A percentile compares a stretch with the other conserved stretches of the same genome.
Evolutionary conservation across 2,113 vertebrate species (phyloP).

Genomic region (Sebastes fasciatus): DNA sequence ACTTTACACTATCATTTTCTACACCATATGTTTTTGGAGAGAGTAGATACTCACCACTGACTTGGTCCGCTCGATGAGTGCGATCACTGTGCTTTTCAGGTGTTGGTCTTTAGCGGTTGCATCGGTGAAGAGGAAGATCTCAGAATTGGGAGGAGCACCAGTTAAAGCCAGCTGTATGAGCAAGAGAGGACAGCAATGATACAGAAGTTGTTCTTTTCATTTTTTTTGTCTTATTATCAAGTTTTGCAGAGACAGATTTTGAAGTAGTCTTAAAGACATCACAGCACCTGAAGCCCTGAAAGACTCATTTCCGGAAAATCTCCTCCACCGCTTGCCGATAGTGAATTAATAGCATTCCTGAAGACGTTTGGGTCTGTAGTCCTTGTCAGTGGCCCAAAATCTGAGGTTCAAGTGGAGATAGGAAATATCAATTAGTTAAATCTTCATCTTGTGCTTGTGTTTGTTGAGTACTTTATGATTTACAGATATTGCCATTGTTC

Average conservation of each 20-base stretch:
- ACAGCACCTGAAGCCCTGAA: conserved; percentile 69
- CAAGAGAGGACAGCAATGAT: not conserved
- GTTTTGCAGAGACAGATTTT: not conserved
- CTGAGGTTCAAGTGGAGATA: conserved; percentile 33
- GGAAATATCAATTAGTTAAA: not conserved
- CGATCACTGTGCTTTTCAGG: conserved; percentile 60
- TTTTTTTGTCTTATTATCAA: not conserved
- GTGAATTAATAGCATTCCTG: conserved; percentile 19
- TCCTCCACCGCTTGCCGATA: conserved; percentile 54
- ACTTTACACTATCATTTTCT: not conserved
- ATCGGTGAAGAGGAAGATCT: conserved; percentile 82
- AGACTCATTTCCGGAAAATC: conserved; percentile 61
- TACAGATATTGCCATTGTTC: not conserved
- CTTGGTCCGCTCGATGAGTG: conserved; percentile 70
- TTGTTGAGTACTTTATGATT: not conserved
- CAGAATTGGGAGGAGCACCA: conserved; percentile 58
- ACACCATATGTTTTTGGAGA: not conserved
- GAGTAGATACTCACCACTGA: conserved; percentile 53
- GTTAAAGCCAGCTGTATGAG: conserved; percentile 70
- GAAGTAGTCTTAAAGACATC: not conserved
- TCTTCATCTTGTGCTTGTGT: not conserved
- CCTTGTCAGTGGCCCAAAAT: conserved; percentile 58
- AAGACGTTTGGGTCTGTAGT: conserved; percentile 60
- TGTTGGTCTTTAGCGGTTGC: conserved; percentile 65
- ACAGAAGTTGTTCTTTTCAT: not conserved